Conservation (phyloP, 2,888 invertebrate genomes). For the Zhuqinia jingwanae region DNA sequence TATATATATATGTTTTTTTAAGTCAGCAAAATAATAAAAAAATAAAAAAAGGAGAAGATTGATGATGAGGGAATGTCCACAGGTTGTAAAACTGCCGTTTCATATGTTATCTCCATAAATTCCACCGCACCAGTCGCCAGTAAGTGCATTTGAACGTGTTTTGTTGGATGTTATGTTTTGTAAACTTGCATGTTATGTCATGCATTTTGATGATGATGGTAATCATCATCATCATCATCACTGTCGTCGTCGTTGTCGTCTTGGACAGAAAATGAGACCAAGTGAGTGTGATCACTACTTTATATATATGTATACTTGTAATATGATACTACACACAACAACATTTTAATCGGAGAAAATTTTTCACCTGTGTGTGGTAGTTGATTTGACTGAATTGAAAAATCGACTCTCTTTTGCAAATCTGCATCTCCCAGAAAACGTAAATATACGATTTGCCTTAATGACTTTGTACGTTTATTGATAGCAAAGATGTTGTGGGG, state of each 20-base stretch:
- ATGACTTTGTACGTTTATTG: conserved; percentile 30
- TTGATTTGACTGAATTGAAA: conserved; percentile 39
- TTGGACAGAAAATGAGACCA: too few species aligned
- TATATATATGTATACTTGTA: too few species aligned
- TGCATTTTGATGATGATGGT: conserved; percentile 16
- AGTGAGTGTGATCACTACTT: too few species aligned
- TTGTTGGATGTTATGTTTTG: background rate
- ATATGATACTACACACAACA: too few species aligned
- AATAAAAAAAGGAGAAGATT: conserved; percentile 50
- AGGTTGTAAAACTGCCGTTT: conserved; percentile 67
- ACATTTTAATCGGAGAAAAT: too few species aligned
- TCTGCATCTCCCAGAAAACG: conserved; percentile 29
- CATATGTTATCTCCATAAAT: conserved; percentile 11
- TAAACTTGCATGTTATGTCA: conserved; percentile 16
- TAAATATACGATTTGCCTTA: conserved; percentile 45
- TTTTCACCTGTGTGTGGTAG: too few species aligned
- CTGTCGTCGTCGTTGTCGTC: too few species aligned
- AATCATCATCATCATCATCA: background rate
- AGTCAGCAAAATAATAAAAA: background rate
- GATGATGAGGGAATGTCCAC: conserved; percentile 53
- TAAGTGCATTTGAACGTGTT: conserved; percentile 10
- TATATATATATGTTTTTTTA: background rate
- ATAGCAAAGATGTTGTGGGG: background rate
- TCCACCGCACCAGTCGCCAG: conserved; percentile 5
- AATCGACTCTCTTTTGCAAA: too few species aligned